Conservation (phyloP, 2,888 invertebrate species). For the Dastarcus helophoroides region DNA sequence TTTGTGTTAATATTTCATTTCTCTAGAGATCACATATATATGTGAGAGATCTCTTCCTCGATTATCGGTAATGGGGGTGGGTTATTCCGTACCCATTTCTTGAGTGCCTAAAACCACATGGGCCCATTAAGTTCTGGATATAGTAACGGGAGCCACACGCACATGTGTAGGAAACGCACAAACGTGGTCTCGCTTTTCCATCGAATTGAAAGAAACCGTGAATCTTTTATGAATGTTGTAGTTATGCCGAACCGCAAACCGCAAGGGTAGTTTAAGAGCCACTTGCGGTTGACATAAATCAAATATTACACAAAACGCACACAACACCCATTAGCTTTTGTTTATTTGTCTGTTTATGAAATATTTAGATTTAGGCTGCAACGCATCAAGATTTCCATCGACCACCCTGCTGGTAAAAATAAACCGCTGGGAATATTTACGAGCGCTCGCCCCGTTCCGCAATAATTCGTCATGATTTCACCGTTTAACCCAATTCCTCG, state of each 20-base stretch:
- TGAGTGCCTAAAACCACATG: slow-evolving; percentile 17
- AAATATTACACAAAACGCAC: slow-evolving; percentile 22
- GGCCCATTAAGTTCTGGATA: slow-evolving; percentile 22
- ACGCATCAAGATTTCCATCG: too few relatives aligned
- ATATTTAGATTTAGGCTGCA: slow-evolving; percentile 1
- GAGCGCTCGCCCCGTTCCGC: too few relatives aligned
- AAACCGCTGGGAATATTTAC: too few relatives aligned
- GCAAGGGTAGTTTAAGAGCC: slow-evolving; percentile 30
- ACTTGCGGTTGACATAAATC: slow-evolving; percentile 32
- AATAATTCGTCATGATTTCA: too few relatives aligned
- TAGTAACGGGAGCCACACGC: slow-evolving; percentile 13
- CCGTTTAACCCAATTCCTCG: too few relatives aligned
- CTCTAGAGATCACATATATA: background rate
- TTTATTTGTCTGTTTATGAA: background rate
- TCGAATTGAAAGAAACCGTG: slow-evolving; percentile 16
- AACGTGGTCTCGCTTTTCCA: slow-evolving; percentile 10
- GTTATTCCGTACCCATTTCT: slow-evolving; percentile 9
- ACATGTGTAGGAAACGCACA: background rate
- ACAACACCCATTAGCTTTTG: background rate
- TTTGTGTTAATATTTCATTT: background rate
- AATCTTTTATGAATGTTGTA: slow-evolving; percentile 11
- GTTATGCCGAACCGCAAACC: slow-evolving; percentile 18
- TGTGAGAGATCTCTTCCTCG: too few relatives aligned
- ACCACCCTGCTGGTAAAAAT: too few relatives aligned
- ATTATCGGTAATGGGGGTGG: slow-evolving; percentile 11